phyloP scores from a whole-genome alignment of 2,888 invertebrate species.

The Andrena chrysosceles region DNA sequence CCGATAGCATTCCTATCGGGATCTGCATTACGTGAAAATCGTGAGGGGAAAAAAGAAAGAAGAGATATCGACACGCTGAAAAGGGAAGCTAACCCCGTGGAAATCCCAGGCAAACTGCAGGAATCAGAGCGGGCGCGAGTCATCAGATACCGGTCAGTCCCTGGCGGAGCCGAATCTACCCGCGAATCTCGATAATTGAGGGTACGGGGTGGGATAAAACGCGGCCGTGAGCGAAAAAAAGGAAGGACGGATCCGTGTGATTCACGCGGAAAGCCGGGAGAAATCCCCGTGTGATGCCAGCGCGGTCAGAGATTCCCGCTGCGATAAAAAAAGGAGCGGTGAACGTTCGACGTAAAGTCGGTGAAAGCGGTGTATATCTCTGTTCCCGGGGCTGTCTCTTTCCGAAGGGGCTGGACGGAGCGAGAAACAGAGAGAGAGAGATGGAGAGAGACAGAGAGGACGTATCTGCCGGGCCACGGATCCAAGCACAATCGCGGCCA shows the following conservation, averaged over 20 bases:
- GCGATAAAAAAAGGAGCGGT: constrained; percentile 52
- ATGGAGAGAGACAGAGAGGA: neutral
- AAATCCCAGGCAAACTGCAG: constrained; percentile 25
- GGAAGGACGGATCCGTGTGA: constrained; percentile 36
- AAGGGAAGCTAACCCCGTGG: constrained; percentile 11
- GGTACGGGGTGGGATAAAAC: constrained; percentile 17
- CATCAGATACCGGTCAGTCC: constrained; percentile 50
- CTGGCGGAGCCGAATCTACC: constrained; percentile 24
- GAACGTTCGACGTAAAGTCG: constrained; percentile 35
- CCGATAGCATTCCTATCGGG: no score
- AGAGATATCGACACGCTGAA: neutral
- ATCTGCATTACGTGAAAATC: no score
- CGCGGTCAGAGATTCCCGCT: constrained; percentile 44
- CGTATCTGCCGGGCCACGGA: constrained; percentile 34
- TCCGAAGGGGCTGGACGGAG: neutral
- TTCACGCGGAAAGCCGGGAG: constrained; percentile 56
- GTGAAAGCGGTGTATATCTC: constrained; percentile 32
- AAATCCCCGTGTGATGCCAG: constrained; percentile 58
- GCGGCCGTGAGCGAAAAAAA: neutral
- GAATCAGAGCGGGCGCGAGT: constrained; percentile 23
- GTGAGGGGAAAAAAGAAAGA: neutral
- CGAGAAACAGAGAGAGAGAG: neutral
- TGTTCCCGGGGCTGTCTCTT: constrained; percentile 16
- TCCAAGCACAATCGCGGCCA: constrained; percentile 58
- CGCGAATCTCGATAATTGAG: constrained; percentile 66